Base-by-base conservation (phyloP, 2,888 invertebrate genomes). In the Stenoptilia bipunctidactyla region DNA sequence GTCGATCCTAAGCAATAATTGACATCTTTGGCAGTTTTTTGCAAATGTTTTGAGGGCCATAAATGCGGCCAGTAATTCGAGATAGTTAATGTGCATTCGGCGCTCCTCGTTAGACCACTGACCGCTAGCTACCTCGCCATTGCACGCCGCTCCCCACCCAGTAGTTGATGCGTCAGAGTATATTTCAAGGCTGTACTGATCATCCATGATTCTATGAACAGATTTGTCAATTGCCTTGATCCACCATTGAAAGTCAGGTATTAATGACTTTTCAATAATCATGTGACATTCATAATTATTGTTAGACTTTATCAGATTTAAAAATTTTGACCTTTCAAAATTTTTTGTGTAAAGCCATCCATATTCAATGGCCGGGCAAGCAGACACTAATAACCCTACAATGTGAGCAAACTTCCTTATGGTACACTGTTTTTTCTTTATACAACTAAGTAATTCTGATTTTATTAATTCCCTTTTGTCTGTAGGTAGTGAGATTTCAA, bases 391-490 rank as follows among this genome's bases (percentile, higher is more conserved):
- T 5, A 34, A 12, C 6, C 42, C 42, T 5, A 40, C 9, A 9
- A 42, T 10, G 14, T n/a, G 12, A 2, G 42, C 42, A 34, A 39
- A 37, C 1, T 39, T 13, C n/a, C 42, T n/a, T 13, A 42, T 2
- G 20, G 15, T 42, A 6, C 39, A 39, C n/a, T 27, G 15, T 20
- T 12, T 14, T 2, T n/a, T 25, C 5, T n/a, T 2, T 9, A 37
- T 2, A 13, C 33, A 37, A 4, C 2, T 27, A 12, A 9, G 13
- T 4, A 27, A 13, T 2, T 9, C 10, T 8, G 10, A 1, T 40
- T 34, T 34, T 3, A 42, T 37, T 27, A 15, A 15, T 15, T 13
- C 4, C 15, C 15, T 15, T 20, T 42, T 42, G 9, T 25, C 13
- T 2, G 12, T 6, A 1, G 44, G 39, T n/a, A 40, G n/a, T 14